A percentile compares a stretch with the other conserved stretches of the same genome.
phyloP scores from a whole-genome alignment of 2,888 invertebrate genomes.

The Epicampocera succincta region DNA sequence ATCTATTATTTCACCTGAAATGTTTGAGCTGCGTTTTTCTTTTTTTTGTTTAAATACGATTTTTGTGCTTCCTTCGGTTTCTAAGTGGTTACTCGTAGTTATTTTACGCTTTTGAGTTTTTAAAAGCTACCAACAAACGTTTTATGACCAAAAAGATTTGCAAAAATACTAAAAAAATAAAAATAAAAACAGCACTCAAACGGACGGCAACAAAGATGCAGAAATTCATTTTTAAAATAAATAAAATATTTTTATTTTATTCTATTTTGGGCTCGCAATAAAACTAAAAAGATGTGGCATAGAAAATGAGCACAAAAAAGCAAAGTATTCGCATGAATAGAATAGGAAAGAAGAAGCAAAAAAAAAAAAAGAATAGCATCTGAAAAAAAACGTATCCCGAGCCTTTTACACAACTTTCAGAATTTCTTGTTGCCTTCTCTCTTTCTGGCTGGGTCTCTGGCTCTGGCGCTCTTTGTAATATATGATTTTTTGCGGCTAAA shows the following conservation, averaged over 20 bases:
- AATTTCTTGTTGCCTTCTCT: constrained; percentile 1
- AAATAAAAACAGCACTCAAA: constrained; percentile 32
- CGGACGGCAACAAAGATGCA: constrained; percentile 54
- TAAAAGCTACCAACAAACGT: constrained; percentile 59
- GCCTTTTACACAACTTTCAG: constrained; percentile 55
- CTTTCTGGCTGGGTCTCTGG: background rate
- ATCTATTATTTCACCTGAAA: constrained; percentile 11
- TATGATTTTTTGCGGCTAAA: constrained; percentile 56
- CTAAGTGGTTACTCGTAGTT: constrained; percentile 60
- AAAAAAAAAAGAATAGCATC: background rate
- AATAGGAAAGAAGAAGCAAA: background rate
- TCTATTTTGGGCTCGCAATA: background rate
- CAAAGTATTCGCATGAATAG: constrained; percentile 39
- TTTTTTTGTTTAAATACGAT: too few species aligned
- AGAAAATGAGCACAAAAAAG: constrained; percentile 25
- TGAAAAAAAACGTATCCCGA: constrained; percentile 20
- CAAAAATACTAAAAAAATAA: constrained; percentile 47
- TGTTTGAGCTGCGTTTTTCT: background rate
- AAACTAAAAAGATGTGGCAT: constrained; percentile 40
- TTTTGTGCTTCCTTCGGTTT: constrained; percentile 52
- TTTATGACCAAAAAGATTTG: constrained; percentile 59
- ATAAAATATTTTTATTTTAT: constrained; percentile 34
- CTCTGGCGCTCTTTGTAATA: background rate
- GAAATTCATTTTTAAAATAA: constrained; percentile 32
- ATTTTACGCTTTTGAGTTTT: constrained; percentile 65